Evolutionary conservation across 2,797 vertebrate species (phyloP).

Genomic region (Salmo trutta): DNA sequence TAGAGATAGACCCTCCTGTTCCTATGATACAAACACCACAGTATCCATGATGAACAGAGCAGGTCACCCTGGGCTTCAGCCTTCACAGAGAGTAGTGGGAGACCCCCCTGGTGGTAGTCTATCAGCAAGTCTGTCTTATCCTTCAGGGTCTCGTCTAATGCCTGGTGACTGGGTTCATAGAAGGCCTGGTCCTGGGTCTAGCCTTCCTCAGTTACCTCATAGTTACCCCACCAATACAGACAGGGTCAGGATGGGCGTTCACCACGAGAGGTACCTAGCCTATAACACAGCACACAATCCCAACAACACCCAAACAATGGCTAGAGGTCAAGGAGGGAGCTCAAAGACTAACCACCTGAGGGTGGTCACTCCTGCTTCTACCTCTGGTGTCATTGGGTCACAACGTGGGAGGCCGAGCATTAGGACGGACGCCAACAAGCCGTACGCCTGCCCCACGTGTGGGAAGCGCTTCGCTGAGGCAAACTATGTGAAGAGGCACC

Average conservation of each 20-base stretch:
- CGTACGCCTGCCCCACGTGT: slow-evolving; percentile 2
- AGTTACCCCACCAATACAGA: not conserved
- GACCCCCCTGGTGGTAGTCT: not conserved
- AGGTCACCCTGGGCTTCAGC: no score
- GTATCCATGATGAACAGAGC: no score
- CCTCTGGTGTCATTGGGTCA: not conserved
- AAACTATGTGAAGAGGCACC: slow-evolving; percentile 4
- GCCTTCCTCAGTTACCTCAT: not conserved
- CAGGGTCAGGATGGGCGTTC: not conserved
- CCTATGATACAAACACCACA: no score
- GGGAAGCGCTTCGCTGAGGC: slow-evolving; percentile 6
- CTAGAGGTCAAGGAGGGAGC: no score
- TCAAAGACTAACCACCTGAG: no score
- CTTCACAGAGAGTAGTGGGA: no score
- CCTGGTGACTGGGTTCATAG: not conserved
- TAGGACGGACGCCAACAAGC: not conserved
- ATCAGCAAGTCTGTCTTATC: not conserved
- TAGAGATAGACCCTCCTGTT: no score
- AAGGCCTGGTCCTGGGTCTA: not conserved
- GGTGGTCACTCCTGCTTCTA: no score
- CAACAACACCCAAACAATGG: no score
- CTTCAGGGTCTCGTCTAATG: not conserved
- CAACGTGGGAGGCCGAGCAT: not conserved
- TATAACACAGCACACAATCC: not conserved
- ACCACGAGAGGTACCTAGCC: not conserved